Percentiles rank a stretch among this genome's conserved stretches.
These are phyloP conservation scores for Malthinus flaveolus DNA, from an alignment of 2,888 invertebrate genomes.

Conservation along the genomic window DNA sequence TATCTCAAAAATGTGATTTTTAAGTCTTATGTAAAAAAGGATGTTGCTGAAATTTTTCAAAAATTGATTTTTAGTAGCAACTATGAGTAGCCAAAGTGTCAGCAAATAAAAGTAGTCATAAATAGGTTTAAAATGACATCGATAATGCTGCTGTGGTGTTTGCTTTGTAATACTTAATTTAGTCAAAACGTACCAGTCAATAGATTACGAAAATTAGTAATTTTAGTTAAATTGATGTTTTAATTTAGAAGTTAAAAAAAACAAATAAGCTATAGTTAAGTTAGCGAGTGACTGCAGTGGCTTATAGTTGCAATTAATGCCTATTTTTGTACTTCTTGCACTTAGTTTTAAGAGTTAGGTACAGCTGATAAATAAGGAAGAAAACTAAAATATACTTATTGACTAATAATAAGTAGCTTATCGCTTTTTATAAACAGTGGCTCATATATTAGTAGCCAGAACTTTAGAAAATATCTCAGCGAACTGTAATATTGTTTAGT, in stretches of 20 bases:
- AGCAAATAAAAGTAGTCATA: conserved; percentile 6
- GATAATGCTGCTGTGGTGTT: conserved; percentile 12
- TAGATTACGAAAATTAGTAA: conserved; percentile 2
- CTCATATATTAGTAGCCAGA: no score
- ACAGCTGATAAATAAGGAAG: not conserved
- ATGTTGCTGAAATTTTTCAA: conserved; percentile 7
- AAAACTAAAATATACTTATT: no score
- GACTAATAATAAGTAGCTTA: no score
- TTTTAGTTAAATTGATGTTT: conserved; percentile 3
- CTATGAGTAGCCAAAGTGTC: conserved; percentile 15
- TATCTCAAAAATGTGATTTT: no score
- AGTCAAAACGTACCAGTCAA: not conserved
- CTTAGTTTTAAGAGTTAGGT: not conserved
- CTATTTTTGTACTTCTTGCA: conserved; percentile 7
- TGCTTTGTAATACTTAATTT: conserved; percentile 6
- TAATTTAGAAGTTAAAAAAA: not conserved
- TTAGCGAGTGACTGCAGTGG: conserved; percentile 7
- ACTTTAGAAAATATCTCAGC: no score
- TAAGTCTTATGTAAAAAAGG: no score
- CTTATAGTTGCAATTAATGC: conserved; percentile 11
- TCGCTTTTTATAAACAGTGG: no score
- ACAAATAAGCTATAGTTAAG: not conserved
- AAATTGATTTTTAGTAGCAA: conserved; percentile 7
- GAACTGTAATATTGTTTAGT: no score
- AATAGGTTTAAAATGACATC: conserved; percentile 11